These are phyloP conservation scores for Tricholauxania praeusta DNA, from an alignment of 2,888 invertebrate species.

Conservation along the genomic window DNA sequence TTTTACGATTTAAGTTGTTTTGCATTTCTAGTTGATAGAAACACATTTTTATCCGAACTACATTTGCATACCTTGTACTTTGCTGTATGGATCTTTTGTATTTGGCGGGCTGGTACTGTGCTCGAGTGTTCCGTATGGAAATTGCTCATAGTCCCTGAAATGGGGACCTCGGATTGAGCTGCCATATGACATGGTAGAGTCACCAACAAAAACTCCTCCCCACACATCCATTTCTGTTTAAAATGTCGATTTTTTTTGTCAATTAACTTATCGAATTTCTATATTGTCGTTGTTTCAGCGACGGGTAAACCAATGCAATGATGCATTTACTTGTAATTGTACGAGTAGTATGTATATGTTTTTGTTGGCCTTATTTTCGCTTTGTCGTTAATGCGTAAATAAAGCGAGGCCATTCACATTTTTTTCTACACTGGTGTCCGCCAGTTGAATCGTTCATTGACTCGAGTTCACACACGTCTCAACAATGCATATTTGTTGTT, in stretches of 20 bases:
- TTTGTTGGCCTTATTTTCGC: not conserved
- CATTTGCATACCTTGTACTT: constrained; percentile 62
- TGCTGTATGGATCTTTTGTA: constrained; percentile 64
- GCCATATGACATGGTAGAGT: constrained; percentile 69
- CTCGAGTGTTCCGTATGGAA: constrained; percentile 67
- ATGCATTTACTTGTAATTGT: too few species aligned
- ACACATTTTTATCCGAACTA: not conserved
- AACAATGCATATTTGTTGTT: too few species aligned
- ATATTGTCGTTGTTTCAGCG: too few species aligned
- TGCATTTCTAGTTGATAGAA: not conserved
- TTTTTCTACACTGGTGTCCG: not conserved
- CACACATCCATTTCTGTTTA: constrained; percentile 69
- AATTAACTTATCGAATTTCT: not conserved
- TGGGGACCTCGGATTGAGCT: constrained; percentile 68
- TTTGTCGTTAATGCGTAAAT: constrained; percentile 14
- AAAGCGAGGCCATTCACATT: constrained; percentile 33
- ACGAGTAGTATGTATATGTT: too few species aligned
- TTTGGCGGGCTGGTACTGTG: constrained; percentile 51
- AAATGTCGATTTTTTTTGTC: not conserved
- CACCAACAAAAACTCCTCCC: constrained; percentile 69
- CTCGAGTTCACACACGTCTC: too few species aligned
- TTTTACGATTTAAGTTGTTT: not conserved
- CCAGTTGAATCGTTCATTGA: too few species aligned
- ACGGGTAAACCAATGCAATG: too few species aligned
- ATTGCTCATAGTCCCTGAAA: constrained; percentile 71